Evolutionary conservation across 2,113 vertebrate species (phyloP), one percentile per base, ranked within the genome.

Genomic region (Callaeas wilsoni): DNA sequence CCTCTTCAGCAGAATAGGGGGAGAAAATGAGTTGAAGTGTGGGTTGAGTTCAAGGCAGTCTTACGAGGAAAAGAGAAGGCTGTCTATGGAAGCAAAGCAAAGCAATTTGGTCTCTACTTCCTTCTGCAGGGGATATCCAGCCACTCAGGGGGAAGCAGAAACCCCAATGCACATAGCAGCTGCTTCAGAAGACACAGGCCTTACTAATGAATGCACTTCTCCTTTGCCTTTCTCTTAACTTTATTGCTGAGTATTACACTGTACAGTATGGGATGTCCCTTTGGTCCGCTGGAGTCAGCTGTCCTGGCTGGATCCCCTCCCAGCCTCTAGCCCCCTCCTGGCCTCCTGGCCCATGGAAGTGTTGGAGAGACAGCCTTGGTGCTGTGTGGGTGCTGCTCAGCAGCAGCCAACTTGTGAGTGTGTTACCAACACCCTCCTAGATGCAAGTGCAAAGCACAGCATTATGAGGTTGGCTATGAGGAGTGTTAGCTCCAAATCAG

Each of bases 401-500:
- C 50, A 46, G 35, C 21, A 74, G 17, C 33, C 49, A 62, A 5
- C 20, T 4, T 1, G 0, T 16, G 47, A 6, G 2, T 41, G 33
- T 2, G 2, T n/a, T 19, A 23, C 18, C 39, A 50, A 2, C 39
- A 23, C n/a, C 23, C 9, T 57, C 22, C 21, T 7, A 21, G 55
- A 23, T 9, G 2, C 17, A 17, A 23, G 4, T 23, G 32, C 33
- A n/a, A 75, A 75, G 33, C 10, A 12, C n/a, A 70, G 39, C 26
- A 3, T 30, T 62, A 0, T 11, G 7, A 6, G 47, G 27, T 33
- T 0, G 4, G 8, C 46, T 62, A 0, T 13, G 32, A 9, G 37
- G 15, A 57, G 5, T 30, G 9, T 46, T 47, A 67, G 30, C 26
- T 10, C 23, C 29, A 37, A 13, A 18, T 26, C 52, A 33, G 29